Evolutionary conservation across 2,113 vertebrate genomes (phyloP), one percentile per base, ranked within the genome.

Genomic region (Notothenia rossii): DNA sequence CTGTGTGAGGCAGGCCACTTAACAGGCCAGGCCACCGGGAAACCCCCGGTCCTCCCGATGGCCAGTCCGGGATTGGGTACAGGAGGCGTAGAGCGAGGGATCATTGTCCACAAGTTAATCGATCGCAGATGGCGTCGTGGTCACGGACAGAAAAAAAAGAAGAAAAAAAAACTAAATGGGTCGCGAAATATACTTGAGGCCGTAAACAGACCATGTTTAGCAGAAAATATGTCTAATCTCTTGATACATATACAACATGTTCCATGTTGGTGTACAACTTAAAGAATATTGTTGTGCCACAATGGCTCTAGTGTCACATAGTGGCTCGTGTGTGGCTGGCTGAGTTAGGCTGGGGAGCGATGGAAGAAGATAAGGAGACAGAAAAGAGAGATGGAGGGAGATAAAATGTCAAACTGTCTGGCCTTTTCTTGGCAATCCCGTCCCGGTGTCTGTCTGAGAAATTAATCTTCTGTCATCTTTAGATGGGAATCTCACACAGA

Each of bases 381-480:
- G 40, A 54, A 14, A 17, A 17, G 40, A 46, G 14, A 17, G 43
- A 18, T 36, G 11, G 72, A 18, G 61, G 73, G 48, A 53, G 68
- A 66, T 54, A 82, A 86, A 89, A 91, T 90, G 88, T 92, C 89
- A 92, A 90, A 86, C 84, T 86, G 90, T 87, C 80, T 90, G 85
- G 88, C 80, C 85, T 91, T 90, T 88, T 79, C 86, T 84, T 68
- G 82, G 77, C 81, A 77, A 89, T 87, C 83, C 77, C 84, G 74
- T 70, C 82, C 51, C 55, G 9, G 87, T 79, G 87, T 81, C 90
- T 84, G 83, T 87, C 85, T 79, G 79, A 87, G 88, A 91, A 91
- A 94, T 91, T 81, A 85, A 93, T 91, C 89, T 91, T 74, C 88
- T 78, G 82, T 89, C 91, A 90, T 90, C 79, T 86, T 86, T 64